Percentiles rank a stretch among this genome's conserved stretches.
Evolutionary conservation across 1,140 invertebrate genomes (phyloP).

Genomic region (Ylistrum balloti): DNA sequence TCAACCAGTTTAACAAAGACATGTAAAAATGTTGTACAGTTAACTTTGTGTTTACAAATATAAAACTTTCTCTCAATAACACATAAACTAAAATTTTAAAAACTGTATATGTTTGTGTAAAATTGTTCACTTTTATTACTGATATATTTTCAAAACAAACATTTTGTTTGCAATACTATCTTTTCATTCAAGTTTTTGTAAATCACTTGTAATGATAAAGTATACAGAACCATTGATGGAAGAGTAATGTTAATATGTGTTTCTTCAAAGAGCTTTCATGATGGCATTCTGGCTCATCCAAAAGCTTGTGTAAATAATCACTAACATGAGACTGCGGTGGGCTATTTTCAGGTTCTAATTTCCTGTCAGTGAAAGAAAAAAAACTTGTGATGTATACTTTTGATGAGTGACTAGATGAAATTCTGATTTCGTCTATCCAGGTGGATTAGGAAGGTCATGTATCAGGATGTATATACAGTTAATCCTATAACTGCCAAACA

Average conservation of each 20-base stretch:
- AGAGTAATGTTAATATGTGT: not conserved
- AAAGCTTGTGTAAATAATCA: conserved; percentile 20
- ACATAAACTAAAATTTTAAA: no score
- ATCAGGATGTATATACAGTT: conserved; percentile 32
- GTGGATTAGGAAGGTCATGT: not conserved
- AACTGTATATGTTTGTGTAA: no score
- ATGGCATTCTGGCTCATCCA: conserved; percentile 27
- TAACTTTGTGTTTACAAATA: not conserved
- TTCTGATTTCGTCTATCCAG: conserved; percentile 45
- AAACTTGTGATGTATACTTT: not conserved
- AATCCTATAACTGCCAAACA: conserved; percentile 35
- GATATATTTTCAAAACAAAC: not conserved
- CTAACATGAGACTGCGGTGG: not conserved
- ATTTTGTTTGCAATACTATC: no score
- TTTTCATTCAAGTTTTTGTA: no score
- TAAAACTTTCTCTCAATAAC: not conserved
- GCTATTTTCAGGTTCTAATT: conserved; percentile 35
- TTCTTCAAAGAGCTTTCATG: conserved; percentile 2
- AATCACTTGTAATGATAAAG: not conserved
- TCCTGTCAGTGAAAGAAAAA: conserved; percentile 32
- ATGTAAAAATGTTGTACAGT: no score
- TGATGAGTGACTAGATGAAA: conserved; percentile 24
- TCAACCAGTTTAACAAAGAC: no score
- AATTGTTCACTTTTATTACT: not conserved
- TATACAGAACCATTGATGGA: not conserved